phyloP scores from a whole-genome alignment of 2,888 invertebrate species.

The Papilio demoleus region DNA sequence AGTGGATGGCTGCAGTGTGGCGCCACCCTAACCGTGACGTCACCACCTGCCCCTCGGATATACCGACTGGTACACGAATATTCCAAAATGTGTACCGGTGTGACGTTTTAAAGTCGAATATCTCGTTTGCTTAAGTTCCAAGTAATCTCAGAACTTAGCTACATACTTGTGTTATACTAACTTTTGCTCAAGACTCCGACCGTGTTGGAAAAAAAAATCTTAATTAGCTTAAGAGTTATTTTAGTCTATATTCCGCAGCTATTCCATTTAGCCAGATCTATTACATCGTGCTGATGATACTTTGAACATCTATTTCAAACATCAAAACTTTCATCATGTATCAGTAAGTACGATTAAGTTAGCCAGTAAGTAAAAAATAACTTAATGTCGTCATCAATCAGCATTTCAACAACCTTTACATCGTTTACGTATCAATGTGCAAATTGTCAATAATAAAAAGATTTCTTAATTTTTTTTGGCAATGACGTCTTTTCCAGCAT shows the following conservation, averaged over 20 bases:
- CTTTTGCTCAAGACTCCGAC: background rate
- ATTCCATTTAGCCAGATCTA: background rate
- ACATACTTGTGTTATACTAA: background rate
- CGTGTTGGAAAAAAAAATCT: background rate
- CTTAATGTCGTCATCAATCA: too few relatives aligned
- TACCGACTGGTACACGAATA: background rate
- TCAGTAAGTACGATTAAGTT: too few relatives aligned
- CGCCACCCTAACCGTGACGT: slow-evolving; percentile 73
- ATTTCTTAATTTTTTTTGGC: background rate
- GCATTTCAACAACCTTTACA: background rate
- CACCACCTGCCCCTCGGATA: slow-evolving; percentile 49
- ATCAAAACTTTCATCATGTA: too few relatives aligned
- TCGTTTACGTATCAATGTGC: background rate
- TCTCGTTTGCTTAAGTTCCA: background rate
- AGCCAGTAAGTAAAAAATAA: too few relatives aligned
- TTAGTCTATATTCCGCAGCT: background rate
- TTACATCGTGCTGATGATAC: background rate
- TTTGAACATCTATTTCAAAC: background rate
- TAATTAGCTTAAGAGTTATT: background rate
- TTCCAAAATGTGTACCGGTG: slow-evolving; percentile 24
- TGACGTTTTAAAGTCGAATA: slow-evolving; percentile 31
- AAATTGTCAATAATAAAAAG: background rate
- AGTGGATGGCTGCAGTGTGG: slow-evolving; percentile 83
- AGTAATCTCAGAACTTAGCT: background rate
- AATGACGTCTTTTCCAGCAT: background rate